Evolutionary conservation across 2,888 invertebrate genomes (phyloP).

Genomic region (Aquatica leii): DNA sequence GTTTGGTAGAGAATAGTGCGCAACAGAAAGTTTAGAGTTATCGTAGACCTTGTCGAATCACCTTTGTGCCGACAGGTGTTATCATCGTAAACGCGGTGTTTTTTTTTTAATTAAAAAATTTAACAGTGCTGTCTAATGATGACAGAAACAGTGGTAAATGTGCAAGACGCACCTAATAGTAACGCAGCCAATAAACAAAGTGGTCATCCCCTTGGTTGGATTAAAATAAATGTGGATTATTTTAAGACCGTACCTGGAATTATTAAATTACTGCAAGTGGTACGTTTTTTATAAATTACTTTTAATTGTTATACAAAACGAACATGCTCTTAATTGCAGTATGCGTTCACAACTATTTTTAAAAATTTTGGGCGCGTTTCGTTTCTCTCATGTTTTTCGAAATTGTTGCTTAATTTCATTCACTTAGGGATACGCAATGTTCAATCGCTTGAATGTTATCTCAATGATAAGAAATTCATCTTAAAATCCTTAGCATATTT

Average conservation of each 20-base stretch:
- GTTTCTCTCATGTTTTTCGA: too few relatives aligned
- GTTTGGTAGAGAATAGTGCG: conserved; percentile 23
- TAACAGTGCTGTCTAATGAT: conserved; percentile 65
- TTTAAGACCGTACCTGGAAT: conserved; percentile 84
- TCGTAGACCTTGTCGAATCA: conserved; percentile 18
- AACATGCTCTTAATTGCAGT: too few relatives aligned
- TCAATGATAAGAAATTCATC: too few relatives aligned
- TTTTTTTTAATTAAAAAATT: conserved; percentile 4
- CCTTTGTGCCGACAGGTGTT: conserved; percentile 31
- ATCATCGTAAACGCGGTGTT: conserved; percentile 21
- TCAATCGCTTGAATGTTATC: too few relatives aligned
- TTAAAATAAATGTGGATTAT: conserved; percentile 80
- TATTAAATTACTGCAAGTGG: conserved; percentile 82
- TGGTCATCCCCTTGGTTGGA: conserved; percentile 68
- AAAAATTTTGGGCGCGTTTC: conserved; percentile 11
- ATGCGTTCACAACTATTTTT: too few relatives aligned
- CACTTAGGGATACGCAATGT: too few relatives aligned
- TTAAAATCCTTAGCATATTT: too few relatives aligned
- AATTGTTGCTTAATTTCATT: too few relatives aligned
- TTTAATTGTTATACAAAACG: conserved; percentile 13
- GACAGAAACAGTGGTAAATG: conserved; percentile 84
- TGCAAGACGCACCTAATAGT: conserved; percentile 72
- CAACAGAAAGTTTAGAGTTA: conserved; percentile 27
- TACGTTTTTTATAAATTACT: conserved; percentile 62
- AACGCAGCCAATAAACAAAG: conserved; percentile 56